Evolutionary conservation across 1,140 invertebrate species (phyloP), one percentile per base, ranked within the genome.

Genomic region (Drosophila orosa): DNA sequence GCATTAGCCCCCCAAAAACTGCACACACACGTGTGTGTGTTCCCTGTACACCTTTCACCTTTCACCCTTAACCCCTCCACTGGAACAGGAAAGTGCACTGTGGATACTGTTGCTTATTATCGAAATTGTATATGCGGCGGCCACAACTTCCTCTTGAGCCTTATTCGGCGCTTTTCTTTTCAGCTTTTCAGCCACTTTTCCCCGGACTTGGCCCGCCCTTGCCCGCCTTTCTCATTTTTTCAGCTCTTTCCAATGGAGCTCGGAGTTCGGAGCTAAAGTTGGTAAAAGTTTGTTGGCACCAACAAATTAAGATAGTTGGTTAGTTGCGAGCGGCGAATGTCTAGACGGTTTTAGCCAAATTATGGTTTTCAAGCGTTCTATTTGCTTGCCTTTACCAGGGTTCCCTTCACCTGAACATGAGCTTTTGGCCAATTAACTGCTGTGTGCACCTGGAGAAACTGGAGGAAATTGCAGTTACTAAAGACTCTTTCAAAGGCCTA

Each of bases 331-430:
- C 68, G 65, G 68, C 65, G 68, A 73, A 73, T 73, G 84, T 87
- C 84, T 87, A 87, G 84, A 87, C 84, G 76, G 80, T 87, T 89
- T 83, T 87, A 87, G 80, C 82, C 84, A 87, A 87, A 87, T 87
- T 87, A 87, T 87, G 84, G 84, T 80, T 84, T 87, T 84, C 84
- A 78, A 83, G 68, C 77, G 76, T 65, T 82, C 44, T 63, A 62
- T 48, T 71, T 63, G 61, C 57, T 40, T 24, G 56, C 47, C 31
- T 29, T 29, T 27, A 27, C 45, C 15, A 15, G 33, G 7, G 33
- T 25, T 17, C 10, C 24, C 37, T 17, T 12, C 24, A 27, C 56
- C 61, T 56, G 62, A 68, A 67, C 74, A 77, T 77, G 74, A 69
- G 65, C 74, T 58, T 75, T 39, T 22, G 25, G 15, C 22, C 68